Base-by-base conservation (phyloP, 2,113 vertebrate species). In the Parotia lawesii region DNA sequence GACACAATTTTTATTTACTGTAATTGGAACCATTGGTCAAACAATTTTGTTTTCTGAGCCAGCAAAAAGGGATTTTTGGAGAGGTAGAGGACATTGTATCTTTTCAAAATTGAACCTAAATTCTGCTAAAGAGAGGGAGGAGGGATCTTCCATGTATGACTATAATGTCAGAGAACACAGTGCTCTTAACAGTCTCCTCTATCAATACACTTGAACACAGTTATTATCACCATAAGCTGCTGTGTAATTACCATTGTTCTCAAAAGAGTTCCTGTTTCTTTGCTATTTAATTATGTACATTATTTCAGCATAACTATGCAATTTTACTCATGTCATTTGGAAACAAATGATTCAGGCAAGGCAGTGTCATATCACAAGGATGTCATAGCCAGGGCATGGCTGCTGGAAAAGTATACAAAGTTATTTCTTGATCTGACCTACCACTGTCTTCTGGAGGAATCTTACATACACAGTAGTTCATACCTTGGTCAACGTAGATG, bases 271-370 rank as follows among this genome's bases (percentile, higher is more conserved):
- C 54, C 40, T 38, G 28, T 93, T 95, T 91, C 64, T 87, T 80
- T 11, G 18, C 85, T 65, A 4, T 85, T 93, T 92, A 85, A 96
- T 94, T 93, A 83, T 67, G 65, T 94, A 38, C 75, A 58, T 95
- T 76, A 88, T 93, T 95, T 92, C 79, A 75, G 71, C 4, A 2
- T 80, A 75, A 87, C 70, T 69, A 20, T 89, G 78, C 72, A 71
- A 50, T 95, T 94, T 90, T 93, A 64, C 6, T 82, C 60, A 8
- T 51, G 37, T 92, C 93, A 86, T 44, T 80, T 81, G 37, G 57
- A 90, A 93, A 85, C 42, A 91, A 87, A 67, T 72, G 53, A 92
- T 87, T 53, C 21, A 37, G 60, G 47, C 11, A 0, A 83, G 60
- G 33, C 28, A 74, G 20, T 77, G 53, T 64, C 58, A 9, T 74